Evolutionary conservation across 2,797 vertebrate species (phyloP).

Genomic region (Coregonus sp.): DNA sequence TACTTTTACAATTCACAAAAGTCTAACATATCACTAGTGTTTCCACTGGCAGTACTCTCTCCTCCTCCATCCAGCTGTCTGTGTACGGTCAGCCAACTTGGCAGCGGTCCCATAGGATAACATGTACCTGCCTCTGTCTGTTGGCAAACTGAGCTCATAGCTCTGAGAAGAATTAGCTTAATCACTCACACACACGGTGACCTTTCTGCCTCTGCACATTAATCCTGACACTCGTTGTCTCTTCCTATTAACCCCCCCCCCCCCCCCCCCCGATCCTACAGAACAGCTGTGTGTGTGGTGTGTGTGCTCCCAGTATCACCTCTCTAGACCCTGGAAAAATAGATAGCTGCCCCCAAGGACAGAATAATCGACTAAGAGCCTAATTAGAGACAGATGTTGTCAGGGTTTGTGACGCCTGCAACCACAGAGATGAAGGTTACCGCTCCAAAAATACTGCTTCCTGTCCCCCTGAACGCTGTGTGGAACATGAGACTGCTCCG

Average conservation of each 20-base stretch:
- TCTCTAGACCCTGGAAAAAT: slow-evolving; percentile 36
- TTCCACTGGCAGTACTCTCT: not conserved
- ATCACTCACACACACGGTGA: not conserved
- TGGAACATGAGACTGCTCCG: slow-evolving; percentile 5
- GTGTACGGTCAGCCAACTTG: not conserved
- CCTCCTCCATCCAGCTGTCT: not conserved
- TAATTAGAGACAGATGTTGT: slow-evolving; percentile 68
- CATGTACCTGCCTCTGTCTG: not conserved
- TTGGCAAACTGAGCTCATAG: not conserved
- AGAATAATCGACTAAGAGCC: slow-evolving; percentile 60
- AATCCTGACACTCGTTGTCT: not conserved
- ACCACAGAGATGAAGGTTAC: slow-evolving; percentile 68
- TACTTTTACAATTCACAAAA: not conserved
- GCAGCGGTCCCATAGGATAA: not conserved
- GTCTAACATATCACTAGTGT: not conserved
- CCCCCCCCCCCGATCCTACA: no score
- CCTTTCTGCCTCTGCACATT: not conserved
- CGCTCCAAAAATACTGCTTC: slow-evolving; percentile 64
- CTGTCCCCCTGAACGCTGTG: slow-evolving; percentile 31
- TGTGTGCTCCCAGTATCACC: slow-evolving; percentile 40
- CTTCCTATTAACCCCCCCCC: no score
- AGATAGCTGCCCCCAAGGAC: slow-evolving; percentile 23
- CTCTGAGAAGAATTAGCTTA: not conserved
- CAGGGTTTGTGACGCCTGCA: slow-evolving; percentile 43
- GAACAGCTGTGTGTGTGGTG: not conserved